These are phyloP conservation scores for Gastrophysa polygoni DNA, from an alignment of 2,888 invertebrate species.

Conservation along the genomic window DNA sequence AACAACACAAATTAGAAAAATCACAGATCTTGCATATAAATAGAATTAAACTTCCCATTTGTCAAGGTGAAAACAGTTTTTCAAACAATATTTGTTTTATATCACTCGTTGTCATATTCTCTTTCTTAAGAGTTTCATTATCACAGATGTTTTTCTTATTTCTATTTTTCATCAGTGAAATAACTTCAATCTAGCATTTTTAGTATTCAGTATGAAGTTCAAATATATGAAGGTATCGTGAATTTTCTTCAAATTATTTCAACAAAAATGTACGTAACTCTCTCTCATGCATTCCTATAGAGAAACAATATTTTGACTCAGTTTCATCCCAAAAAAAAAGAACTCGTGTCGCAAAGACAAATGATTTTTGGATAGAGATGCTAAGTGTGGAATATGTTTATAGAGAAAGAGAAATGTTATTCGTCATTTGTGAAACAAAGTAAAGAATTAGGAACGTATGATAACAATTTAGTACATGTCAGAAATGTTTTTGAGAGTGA, in stretches of 20 bases:
- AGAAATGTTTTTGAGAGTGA: too few species aligned
- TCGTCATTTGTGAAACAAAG: too few species aligned
- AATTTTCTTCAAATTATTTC: conserved; percentile 1
- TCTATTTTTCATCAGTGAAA: conserved; percentile 43
- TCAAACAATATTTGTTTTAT: conserved; percentile 22
- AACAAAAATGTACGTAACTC: not conserved
- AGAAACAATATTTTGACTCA: not conserved
- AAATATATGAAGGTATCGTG: conserved; percentile 31
- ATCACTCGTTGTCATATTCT: conserved; percentile 35
- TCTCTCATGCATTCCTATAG: not conserved
- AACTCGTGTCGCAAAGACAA: too few species aligned
- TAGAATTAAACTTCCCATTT: not conserved
- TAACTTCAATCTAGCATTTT: conserved; percentile 31
- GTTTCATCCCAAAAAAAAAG: not conserved
- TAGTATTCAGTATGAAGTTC: conserved; percentile 27
- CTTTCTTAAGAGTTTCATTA: conserved; percentile 46
- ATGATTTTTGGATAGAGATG: too few species aligned
- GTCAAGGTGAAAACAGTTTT: not conserved
- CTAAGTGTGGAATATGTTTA: too few species aligned
- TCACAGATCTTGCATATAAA: not conserved
- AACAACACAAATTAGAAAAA: not conserved
- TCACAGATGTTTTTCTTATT: conserved; percentile 61
- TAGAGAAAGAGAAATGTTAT: too few species aligned
- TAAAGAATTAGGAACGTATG: too few species aligned
- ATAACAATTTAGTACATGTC: too few species aligned